phyloP scores from a whole-genome alignment of 1,140 invertebrate species.

The Drosophila novamexicana region DNA sequence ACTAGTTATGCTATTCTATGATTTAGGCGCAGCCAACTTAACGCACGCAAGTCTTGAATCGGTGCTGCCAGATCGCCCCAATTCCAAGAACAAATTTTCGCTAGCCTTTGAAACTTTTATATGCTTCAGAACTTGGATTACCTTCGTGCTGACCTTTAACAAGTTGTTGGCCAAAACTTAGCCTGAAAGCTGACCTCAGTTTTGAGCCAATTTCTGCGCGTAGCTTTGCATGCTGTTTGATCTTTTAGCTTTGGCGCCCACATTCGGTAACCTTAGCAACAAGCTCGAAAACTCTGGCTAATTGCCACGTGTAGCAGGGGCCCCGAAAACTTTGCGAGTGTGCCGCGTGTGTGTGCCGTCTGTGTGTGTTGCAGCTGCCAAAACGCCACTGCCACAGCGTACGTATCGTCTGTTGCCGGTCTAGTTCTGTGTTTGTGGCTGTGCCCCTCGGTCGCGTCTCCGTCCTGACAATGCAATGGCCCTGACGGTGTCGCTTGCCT shows the following conservation, averaged over 20 bases:
- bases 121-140: background rate
- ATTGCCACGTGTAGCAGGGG: conserved; percentile 43
- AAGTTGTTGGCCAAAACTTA: conserved; percentile 5
- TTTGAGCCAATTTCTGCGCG: conserved; percentile 23
- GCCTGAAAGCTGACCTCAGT: conserved; percentile 9
- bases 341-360: conserved; percentile 4
- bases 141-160: conserved; percentile 27
- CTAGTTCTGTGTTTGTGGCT: conserved; percentile 22
- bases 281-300: conserved; percentile 7
- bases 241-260: conserved; percentile 20
- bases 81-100: background rate
- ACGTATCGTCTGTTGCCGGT: conserved; percentile 50
- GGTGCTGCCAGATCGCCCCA: conserved; percentile 5
- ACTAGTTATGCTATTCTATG: too few relatives aligned
- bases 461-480: conserved; percentile 32
- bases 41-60: background rate
- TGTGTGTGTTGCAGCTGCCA: conserved; percentile 42
- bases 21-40: background rate
- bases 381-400: conserved; percentile 32
- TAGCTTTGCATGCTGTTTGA: conserved; percentile 35
- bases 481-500: conserved; percentile 59
- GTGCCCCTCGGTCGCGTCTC: background rate
- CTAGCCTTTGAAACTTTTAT: background rate
- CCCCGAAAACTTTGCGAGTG: conserved; percentile 26
- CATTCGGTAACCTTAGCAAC: conserved; percentile 23